A percentile compares a stretch with the other conserved stretches of the same genome.
phyloP scores from a whole-genome alignment of 2,888 invertebrate genomes.

The Tetranychus piercei region DNA sequence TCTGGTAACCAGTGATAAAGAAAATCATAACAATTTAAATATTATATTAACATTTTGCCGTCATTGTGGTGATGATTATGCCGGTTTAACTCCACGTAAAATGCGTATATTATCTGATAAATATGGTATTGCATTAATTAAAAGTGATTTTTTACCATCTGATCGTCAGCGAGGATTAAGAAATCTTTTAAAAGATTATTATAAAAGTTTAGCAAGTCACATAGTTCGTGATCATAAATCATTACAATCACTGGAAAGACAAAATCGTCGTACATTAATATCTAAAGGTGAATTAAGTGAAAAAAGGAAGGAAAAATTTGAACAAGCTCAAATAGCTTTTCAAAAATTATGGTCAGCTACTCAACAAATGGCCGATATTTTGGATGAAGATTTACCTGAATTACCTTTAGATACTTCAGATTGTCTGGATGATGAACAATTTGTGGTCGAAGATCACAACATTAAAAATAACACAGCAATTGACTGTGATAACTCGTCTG shows the following conservation, averaged over 20 bases:
- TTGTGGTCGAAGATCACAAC: neutral
- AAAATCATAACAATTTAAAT: conserved; percentile 77
- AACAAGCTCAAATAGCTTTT: conserved; percentile 52
- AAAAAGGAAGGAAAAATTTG: conserved; percentile 66
- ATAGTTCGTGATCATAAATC: conserved; percentile 59
- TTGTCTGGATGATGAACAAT: conserved; percentile 18
- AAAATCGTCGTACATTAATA: conserved; percentile 62
- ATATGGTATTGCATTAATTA: conserved; percentile 45
- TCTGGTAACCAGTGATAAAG: conserved; percentile 75
- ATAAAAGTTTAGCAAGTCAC: conserved; percentile 59
- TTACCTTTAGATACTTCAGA: conserved; percentile 40
- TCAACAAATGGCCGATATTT: conserved; percentile 61
- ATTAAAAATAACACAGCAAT: neutral
- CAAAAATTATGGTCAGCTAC: conserved; percentile 58
- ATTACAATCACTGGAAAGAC: conserved; percentile 61
- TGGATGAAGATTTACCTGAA: conserved; percentile 59
- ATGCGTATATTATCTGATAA: conserved; percentile 50
- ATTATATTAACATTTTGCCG: conserved; percentile 83
- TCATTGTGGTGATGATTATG: conserved; percentile 92
- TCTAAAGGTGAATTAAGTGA: conserved; percentile 80
- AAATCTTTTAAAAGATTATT: conserved; percentile 68
- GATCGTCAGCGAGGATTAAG: conserved; percentile 75
- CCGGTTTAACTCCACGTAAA: conserved; percentile 61
- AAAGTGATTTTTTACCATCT: conserved; percentile 56
- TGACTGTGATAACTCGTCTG: neutral